These are phyloP conservation scores for Ellobius talpinus DNA, from an alignment of 2,113 vertebrate species.

Conservation along the genomic window DNA sequence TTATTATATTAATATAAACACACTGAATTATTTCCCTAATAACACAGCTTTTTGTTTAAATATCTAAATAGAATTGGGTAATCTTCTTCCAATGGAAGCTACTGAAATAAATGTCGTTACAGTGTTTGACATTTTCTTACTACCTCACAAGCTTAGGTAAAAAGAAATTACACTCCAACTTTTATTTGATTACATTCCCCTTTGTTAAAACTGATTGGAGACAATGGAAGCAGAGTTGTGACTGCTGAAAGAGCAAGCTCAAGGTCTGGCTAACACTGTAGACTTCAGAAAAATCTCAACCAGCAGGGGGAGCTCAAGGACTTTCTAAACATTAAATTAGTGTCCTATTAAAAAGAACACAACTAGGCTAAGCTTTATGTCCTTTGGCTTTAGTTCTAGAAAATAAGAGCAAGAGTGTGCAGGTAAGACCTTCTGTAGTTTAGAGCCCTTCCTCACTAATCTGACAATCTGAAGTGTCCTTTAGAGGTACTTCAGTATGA, in stretches of 20 bases:
- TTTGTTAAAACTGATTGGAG: background rate
- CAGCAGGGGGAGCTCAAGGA: constrained; percentile 72
- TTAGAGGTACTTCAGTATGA: background rate
- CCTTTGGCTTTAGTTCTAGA: constrained; percentile 52
- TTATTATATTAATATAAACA: constrained; percentile 42
- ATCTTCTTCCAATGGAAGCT: constrained; percentile 43
- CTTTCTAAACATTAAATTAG: background rate
- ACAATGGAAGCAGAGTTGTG: background rate
- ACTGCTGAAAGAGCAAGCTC: background rate
- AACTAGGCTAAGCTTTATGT: constrained; percentile 16
- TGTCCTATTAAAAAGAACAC: background rate
- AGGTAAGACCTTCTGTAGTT: background rate
- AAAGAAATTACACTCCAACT: background rate
- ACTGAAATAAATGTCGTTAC: background rate
- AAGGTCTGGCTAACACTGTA: background rate
- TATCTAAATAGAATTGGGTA: constrained; percentile 18
- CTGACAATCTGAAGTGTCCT: background rate
- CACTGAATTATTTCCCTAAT: background rate
- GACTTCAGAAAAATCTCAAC: background rate
- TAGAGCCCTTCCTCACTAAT: constrained; percentile 15
- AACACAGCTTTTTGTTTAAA: constrained; percentile 11
- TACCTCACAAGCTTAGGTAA: background rate
- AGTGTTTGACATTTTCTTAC: background rate
- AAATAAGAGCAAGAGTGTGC: background rate
- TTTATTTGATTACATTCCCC: background rate